Evolutionary conservation across 2,113 vertebrate species (phyloP).

Genomic region (Echinops telfairi): DNA sequence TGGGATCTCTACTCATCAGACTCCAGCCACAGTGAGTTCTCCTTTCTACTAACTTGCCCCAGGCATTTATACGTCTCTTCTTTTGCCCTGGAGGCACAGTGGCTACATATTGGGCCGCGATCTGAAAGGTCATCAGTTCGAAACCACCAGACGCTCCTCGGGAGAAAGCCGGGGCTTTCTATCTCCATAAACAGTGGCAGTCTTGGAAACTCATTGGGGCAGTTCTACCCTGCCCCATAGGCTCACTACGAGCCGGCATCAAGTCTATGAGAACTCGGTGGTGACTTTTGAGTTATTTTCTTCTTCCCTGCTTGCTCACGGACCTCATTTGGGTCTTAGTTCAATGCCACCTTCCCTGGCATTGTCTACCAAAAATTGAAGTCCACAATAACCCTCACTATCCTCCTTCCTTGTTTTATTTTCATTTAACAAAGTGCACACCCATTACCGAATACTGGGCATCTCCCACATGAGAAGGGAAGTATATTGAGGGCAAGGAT

Average conservation of each 20-base stretch:
- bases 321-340: not conserved
- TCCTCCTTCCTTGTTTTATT: not conserved
- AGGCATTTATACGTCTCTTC: not conserved
- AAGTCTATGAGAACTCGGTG: too few relatives aligned
- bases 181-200: too few relatives aligned
- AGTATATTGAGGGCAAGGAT: not conserved
- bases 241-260: too few relatives aligned
- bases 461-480: not conserved
- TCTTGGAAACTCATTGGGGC: too few relatives aligned
- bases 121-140: too few relatives aligned
- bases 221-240: too few relatives aligned
- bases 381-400: not conserved
- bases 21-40: too few relatives aligned
- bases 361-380: not conserved
- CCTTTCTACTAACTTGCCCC: accelerated
- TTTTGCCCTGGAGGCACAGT: too few relatives aligned
- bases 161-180: too few relatives aligned
- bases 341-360: not conserved
- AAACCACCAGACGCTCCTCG: too few relatives aligned
- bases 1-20: not conserved
- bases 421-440: not conserved
- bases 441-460: accelerated
- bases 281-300: not conserved
- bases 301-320: not conserved
- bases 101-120: too few relatives aligned